These are phyloP conservation scores for Oenanthe melanoleuca DNA, from an alignment of 2,113 vertebrate species.

Conservation along the genomic window DNA sequence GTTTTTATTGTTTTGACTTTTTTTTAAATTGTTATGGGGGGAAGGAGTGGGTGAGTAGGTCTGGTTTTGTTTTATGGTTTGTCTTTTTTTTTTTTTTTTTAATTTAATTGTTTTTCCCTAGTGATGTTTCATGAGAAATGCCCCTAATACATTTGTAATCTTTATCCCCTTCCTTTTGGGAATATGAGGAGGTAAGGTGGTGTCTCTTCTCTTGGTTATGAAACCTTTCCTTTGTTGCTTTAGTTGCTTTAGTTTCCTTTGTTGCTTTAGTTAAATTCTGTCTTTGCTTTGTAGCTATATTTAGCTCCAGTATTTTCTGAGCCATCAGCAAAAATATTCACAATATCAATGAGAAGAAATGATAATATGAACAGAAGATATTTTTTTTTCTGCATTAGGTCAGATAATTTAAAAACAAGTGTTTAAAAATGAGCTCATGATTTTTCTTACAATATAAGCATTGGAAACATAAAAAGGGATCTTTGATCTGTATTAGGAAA, in stretches of 20 bases:
- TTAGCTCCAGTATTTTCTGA: conserved; percentile 47
- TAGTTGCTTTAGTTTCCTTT: not conserved
- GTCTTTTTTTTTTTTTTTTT: not conserved
- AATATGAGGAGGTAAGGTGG: not conserved
- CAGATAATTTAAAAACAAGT: conserved; percentile 23
- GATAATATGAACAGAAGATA: conserved; percentile 11
- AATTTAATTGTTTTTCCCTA: not conserved
- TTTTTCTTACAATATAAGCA: conserved; percentile 32
- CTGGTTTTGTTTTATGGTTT: not conserved
- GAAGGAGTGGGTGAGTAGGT: accelerated
- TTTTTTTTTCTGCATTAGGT: conserved; percentile 43
- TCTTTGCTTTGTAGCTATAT: conserved; percentile 59
- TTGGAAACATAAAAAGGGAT: conserved; percentile 47
- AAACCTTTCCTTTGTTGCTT: conserved; percentile 30
- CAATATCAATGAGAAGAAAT: conserved; percentile 13
- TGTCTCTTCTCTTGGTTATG: not conserved
- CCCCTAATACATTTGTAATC: not conserved
- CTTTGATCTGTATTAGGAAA: conserved; percentile 62
- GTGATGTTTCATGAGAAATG: not conserved
- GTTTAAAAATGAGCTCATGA: conserved; percentile 28
- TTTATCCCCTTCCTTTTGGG: not conserved
- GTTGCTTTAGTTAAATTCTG: conserved; percentile 1
- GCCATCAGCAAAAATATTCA: conserved; percentile 60
- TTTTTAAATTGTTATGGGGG: not conserved
- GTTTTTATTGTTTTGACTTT: too few species aligned